A percentile compares a stretch with the other conserved stretches of the same genome.
Evolutionary conservation across 1,140 invertebrate genomes (phyloP).

Genomic region (Hypsibius dujardini): DNA sequence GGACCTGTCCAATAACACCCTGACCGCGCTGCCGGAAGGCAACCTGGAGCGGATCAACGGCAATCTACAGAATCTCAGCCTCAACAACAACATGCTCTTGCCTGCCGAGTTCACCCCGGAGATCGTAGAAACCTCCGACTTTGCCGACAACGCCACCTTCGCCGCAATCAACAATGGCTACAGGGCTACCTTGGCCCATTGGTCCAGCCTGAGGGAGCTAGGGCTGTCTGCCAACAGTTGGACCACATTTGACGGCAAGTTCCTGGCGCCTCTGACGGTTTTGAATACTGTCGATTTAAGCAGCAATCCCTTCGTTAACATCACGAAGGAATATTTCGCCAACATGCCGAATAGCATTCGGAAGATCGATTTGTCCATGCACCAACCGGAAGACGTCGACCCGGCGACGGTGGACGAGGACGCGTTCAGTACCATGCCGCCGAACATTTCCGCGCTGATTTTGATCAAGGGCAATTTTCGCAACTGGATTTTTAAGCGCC

Average conservation of each 20-base stretch:
- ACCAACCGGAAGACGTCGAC: not conserved
- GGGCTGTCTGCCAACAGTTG: not conserved
- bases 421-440: not conserved
- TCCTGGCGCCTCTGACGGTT: not conserved
- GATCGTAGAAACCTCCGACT: too few species aligned
- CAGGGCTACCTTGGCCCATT: not conserved
- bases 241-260: not conserved
- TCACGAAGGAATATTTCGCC: not conserved
- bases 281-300: not conserved
- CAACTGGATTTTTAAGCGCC: slow-evolving; percentile 1
- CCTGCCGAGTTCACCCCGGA: not conserved
- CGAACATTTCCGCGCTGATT: not conserved
- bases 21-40: not conserved
- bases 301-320: not conserved
- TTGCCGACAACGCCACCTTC: too few species aligned
- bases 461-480: not conserved
- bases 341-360: not conserved
- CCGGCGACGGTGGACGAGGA: not conserved
- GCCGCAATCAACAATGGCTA: too few species aligned
- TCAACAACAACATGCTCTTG: not conserved
- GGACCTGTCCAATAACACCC: slow-evolving; percentile 2
- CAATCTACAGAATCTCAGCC: too few species aligned
- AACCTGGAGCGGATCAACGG: not conserved
- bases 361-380: not conserved
- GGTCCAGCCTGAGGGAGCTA: not conserved